Conservation (phyloP, 1,140 invertebrate species). For the Atta texana region DNA sequence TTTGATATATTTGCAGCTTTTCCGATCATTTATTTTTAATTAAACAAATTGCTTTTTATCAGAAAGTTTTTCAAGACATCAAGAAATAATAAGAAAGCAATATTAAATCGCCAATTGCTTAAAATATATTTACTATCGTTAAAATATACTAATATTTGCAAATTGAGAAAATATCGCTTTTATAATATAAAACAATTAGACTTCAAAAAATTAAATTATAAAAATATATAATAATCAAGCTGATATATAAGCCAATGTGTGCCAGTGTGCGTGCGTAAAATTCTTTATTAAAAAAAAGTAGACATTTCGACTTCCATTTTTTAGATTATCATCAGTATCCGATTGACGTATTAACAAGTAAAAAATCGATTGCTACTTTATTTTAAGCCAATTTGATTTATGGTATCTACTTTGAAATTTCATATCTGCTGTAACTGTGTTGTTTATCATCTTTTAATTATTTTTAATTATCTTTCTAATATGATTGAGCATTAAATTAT, state of each 20-base stretch:
- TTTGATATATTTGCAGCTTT: constrained; percentile 5
- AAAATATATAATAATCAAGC: no score
- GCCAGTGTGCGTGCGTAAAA: no score
- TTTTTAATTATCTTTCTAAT: no score
- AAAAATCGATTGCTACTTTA: not conserved
- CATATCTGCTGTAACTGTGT: not conserved
- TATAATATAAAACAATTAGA: not conserved
- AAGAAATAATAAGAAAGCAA: not conserved
- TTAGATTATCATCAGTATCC: no score
- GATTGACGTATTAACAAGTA: no score
- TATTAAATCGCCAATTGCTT: constrained; percentile 14
- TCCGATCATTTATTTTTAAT: not conserved
- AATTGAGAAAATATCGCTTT: not conserved
- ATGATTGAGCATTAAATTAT: no score
- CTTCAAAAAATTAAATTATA: no score
- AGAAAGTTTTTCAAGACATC: not conserved
- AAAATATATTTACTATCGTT: not conserved
- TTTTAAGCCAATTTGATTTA: not conserved
- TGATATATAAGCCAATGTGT: no score
- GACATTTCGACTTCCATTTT: no score
- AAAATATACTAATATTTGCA: not conserved
- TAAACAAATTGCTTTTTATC: not conserved
- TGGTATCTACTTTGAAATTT: not conserved
- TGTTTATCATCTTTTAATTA: not conserved
- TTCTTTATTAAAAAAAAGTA: no score